These are phyloP conservation scores for Perca flavescens DNA, from an alignment of 2,113 vertebrate species.

Conservation along the genomic window DNA sequence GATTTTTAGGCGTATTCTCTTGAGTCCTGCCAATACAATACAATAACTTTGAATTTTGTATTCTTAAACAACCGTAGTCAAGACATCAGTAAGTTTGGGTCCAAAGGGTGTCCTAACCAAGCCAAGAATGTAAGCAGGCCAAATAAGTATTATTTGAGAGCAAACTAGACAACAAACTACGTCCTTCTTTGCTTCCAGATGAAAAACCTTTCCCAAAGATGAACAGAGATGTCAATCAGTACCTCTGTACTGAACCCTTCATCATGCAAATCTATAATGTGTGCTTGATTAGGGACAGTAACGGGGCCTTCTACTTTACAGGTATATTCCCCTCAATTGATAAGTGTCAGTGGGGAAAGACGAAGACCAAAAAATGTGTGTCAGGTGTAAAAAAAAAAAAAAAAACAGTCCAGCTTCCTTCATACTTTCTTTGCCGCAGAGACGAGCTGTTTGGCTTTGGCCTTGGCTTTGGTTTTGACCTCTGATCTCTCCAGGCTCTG, in stretches of 20 bases:
- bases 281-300: background rate
- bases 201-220: background rate
- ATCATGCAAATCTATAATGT: background rate
- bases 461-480: conserved; percentile 65
- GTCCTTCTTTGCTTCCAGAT: background rate
- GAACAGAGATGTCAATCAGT: background rate
- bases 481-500: conserved; percentile 84
- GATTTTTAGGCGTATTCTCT: too few relatives aligned
- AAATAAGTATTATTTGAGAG: background rate
- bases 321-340: background rate
- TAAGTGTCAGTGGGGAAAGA: background rate
- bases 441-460: conserved; percentile 59
- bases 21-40: background rate
- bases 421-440: conserved; percentile 13
- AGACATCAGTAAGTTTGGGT: background rate
- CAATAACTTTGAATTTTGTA: background rate
- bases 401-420: background rate
- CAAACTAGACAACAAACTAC: background rate
- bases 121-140: background rate
- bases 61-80: background rate
- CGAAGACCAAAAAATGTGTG: background rate
- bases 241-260: background rate
- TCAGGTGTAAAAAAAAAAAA: background rate
- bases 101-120: background rate
- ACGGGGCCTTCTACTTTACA: background rate